These are phyloP conservation scores for Catalaphyllia jardinei DNA, from an alignment of 64 coral and sea anemone genomes.

Conservation along the genomic window DNA sequence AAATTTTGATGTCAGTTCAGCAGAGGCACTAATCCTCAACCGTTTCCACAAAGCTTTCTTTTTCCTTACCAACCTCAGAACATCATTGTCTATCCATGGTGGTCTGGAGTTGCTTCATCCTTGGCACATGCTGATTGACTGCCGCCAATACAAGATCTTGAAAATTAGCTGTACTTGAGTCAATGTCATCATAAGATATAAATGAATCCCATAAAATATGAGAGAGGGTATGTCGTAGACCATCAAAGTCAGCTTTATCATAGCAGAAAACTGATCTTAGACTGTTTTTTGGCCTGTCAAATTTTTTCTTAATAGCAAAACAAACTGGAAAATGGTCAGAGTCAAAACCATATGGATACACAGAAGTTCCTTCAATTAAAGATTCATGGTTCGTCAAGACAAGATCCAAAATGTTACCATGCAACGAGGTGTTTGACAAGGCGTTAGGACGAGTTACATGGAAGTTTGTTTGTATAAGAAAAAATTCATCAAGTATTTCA, in stretches of 20 bases:
- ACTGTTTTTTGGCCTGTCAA: constrained; percentile 38
- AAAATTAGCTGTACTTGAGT: constrained; percentile 44
- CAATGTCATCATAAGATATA: constrained; percentile 49
- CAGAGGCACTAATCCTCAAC: constrained; percentile 11
- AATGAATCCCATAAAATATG: constrained; percentile 65
- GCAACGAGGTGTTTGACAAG: no score
- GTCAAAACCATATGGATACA: no score
- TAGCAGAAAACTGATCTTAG: constrained; percentile 50
- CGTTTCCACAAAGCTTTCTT: constrained; percentile 33
- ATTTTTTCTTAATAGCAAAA: constrained; percentile 39
- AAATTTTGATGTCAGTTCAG: constrained; percentile 62
- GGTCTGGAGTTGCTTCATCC: constrained; percentile 52
- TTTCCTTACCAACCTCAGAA: constrained; percentile 50
- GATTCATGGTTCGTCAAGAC: no score
- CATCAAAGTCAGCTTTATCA: constrained; percentile 66
- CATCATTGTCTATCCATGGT: constrained; percentile 35
- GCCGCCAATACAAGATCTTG: constrained; percentile 38
- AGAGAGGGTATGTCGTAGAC: constrained; percentile 59
- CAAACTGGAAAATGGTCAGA: no score
- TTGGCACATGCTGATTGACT: no score
- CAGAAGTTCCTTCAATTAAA: no score
- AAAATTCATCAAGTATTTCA: no score
- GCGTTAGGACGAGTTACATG: no score
- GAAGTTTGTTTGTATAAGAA: no score
- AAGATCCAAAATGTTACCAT: no score